Base-by-base conservation (phyloP, 2,888 invertebrate species). In the Tridacna crocea region DNA sequence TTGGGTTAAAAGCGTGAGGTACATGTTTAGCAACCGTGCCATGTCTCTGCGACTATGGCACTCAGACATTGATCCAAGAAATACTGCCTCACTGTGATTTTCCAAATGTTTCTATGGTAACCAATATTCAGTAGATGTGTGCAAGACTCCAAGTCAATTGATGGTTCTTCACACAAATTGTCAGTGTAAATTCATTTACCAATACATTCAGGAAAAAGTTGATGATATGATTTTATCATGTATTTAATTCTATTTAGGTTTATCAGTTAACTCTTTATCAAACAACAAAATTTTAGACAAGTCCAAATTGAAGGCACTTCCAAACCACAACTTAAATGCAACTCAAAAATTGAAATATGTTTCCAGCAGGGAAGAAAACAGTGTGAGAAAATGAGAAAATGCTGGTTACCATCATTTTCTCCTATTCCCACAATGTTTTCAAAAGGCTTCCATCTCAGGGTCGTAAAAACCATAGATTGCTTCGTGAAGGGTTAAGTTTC, bases 1-100 rank as follows among this genome's bases (percentile, higher is more conserved):
- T 84, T 90, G 90, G 27, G 89, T 85, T 75, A 90, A 85, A 51
- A 90, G 77, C 80, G 89, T 85, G 63, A 90, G 85, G 85, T 90
- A 90, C 90, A 90, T 90, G 88, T 88, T 89, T 84, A 90, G 80
- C 83, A 90, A 83, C 77, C 90, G 85, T 76, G 89, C 88, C 89
- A 88, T 89, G 76, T 84, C 85, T 81, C 83, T 73, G 79, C 72
- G 75, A 81, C 68, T 79, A 75, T 68, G 75, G 82, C 82, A 73
- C 73, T 76, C 73, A 75, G 74, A 79, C 83, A 88, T 84, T 88
- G 88, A 88, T 88, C 88, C 79, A 84, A 84, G 81, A 78, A 84
- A 63, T 63, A 79, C 83, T 82, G 87, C 87, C 87, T 84, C 87
- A 73, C 85, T 87, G 87, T 88, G 87, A 88, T 88, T 88, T 87